Evolutionary conservation across 2,888 invertebrate species (phyloP).

Genomic region (Acanthopleura granulata): DNA sequence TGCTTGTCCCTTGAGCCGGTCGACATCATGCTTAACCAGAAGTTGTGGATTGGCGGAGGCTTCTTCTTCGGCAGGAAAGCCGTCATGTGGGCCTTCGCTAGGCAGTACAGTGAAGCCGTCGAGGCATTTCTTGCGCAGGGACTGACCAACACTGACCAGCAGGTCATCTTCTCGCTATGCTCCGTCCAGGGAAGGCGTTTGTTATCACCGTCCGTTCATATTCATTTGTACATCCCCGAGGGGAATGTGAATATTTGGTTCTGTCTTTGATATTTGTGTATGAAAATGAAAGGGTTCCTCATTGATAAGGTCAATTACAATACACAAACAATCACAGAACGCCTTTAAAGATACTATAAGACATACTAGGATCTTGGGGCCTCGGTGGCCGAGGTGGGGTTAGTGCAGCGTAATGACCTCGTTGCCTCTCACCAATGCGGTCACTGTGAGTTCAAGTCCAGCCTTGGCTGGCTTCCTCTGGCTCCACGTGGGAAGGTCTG

Average conservation of each 20-base stretch:
- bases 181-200: neutral
- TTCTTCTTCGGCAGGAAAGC: slow-evolving; percentile 19
- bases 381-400: too few species aligned
- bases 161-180: slow-evolving; percentile 24
- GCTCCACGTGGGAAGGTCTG: too few species aligned
- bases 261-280: neutral
- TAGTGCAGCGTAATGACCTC: too few species aligned
- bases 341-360: too few species aligned
- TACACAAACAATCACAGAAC: too few species aligned
- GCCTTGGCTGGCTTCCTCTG: too few species aligned
- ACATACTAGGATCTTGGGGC: too few species aligned
- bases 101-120: slow-evolving; percentile 18
- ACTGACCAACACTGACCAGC: slow-evolving; percentile 24
- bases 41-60: slow-evolving; percentile 25
- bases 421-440: too few species aligned
- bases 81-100: slow-evolving; percentile 12
- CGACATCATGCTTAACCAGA: slow-evolving; percentile 20
- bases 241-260: neutral
- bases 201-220: neutral
- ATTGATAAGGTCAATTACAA: too few species aligned
- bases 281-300: neutral
- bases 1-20: neutral
- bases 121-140: slow-evolving; percentile 15
- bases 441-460: too few species aligned
- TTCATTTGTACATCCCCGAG: neutral